Evolutionary conservation across 2,888 invertebrate genomes (phyloP).

Genomic region (Ephialtes manifestator): DNA sequence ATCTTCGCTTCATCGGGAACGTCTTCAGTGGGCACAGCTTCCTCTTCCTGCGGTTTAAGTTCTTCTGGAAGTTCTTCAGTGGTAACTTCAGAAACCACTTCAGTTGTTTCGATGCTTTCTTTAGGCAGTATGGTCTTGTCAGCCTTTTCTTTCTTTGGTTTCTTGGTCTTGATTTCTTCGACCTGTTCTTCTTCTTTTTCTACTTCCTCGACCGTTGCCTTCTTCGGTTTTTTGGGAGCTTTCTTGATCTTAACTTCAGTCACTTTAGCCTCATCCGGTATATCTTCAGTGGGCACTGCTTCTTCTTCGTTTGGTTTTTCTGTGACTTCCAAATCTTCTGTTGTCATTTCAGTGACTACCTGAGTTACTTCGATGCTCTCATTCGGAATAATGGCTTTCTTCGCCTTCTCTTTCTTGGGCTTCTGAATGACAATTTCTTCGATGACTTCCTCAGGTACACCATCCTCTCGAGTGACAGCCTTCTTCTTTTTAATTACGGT

Average conservation of each 20-base stretch:
- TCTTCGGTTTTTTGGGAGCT: conserved; percentile 69
- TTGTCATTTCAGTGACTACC: conserved; percentile 66
- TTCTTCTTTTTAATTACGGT: conserved; percentile 74
- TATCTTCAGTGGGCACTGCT: conserved; percentile 69
- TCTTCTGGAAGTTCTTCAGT: conserved; percentile 71
- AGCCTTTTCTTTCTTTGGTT: conserved; percentile 72
- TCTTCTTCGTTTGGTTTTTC: conserved; percentile 71
- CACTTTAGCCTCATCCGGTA: conserved; percentile 65
- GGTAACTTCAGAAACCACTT: conserved; percentile 73
- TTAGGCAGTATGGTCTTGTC: conserved; percentile 71
- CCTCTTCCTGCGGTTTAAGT: conserved; percentile 68
- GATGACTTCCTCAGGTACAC: conserved; percentile 71
- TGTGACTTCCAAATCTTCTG: conserved; percentile 70
- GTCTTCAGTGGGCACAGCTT: conserved; percentile 71
- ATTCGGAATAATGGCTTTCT: conserved; percentile 66
- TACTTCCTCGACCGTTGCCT: conserved; percentile 45
- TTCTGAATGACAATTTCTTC: conserved; percentile 83
- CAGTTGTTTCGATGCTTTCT: conserved; percentile 75
- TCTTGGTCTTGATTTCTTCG: conserved; percentile 74
- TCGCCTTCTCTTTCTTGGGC: conserved; percentile 69
- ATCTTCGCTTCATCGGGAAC: conserved; percentile 65
- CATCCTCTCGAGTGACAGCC: conserved; percentile 69
- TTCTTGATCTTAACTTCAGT: conserved; percentile 72
- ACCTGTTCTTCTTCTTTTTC: conserved; percentile 54
- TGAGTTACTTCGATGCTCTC: conserved; percentile 73